Base-by-base conservation (phyloP, 2,888 invertebrate species). In the Clusia tigrina region DNA sequence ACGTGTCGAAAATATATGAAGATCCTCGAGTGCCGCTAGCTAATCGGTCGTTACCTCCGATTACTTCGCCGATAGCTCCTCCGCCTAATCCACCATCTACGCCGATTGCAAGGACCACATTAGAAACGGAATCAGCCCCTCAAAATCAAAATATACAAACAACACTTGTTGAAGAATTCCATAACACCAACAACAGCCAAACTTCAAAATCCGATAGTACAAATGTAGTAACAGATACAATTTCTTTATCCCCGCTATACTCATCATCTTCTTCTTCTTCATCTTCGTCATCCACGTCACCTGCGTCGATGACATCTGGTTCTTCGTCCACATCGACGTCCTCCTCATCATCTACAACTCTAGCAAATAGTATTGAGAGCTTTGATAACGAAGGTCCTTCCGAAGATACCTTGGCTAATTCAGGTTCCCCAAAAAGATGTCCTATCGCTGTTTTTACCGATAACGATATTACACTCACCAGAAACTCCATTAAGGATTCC, bases 1-100 rank as follows among this genome's bases (percentile, higher is more conserved):
- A 78, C 61, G 81, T 81, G 18, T 78, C 75, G 42, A 80, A 82
- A 58, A 81, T 81, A 63, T 82, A 82, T 60, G 81, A 81, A 69
- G 81, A 81, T 73, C 81, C 81, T 2, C 73, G 74, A 63, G 73
- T 78, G 48, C 75, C 78, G 22, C 64, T 78, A 54, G 67, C 70
- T 37, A 72, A 71, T 65, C 74, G 77, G 23, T 68, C 70, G 20
- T 58, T 76, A 65, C 76, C 78, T 18, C 74, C 76, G 38, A 76
- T 79, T 65, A 81, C 82, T 69, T 79, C 82, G 52, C 80, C 82
- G 58, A 70, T 81, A 3, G 71, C 75, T 60, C 70, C 76, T 64
- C 78, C 83, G 54, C 79, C 82, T 42, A 72, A 76, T 60, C 70
- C 76, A 64, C 78, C 83, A 53, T 79, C 82, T 42, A 78, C 80